A percentile compares a stretch with the other conserved stretches of the same genome.
Evolutionary conservation across 2,888 invertebrate genomes (phyloP).

Genomic region (Drosophila barbarae): DNA sequence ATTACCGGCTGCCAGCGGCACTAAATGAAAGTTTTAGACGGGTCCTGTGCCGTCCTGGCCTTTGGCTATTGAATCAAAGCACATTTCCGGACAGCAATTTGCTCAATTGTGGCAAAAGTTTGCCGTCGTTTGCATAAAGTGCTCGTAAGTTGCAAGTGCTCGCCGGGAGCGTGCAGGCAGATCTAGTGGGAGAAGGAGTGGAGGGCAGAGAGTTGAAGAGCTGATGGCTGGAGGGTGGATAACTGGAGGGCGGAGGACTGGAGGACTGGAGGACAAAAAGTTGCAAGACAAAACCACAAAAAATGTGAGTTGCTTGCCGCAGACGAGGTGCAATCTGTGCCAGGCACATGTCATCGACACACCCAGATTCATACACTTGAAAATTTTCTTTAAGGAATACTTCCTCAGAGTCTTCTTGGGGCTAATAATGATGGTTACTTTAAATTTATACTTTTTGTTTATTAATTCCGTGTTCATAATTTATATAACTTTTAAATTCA

Average conservation of each 20-base stretch:
- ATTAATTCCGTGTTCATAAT: too few relatives aligned
- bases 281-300: conserved; percentile 37
- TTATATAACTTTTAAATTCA: too few relatives aligned
- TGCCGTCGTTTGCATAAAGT: conserved; percentile 52
- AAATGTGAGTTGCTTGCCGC: conserved; percentile 31
- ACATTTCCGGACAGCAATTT: conserved; percentile 65
- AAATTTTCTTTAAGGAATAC: not conserved
- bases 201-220: not conserved
- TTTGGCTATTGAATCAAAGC: conserved; percentile 61
- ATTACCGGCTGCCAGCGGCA: conserved; percentile 49
- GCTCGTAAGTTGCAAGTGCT: conserved; percentile 41
- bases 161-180: conserved; percentile 13
- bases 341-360: conserved; percentile 65
- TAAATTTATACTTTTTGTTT: not conserved
- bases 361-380: conserved; percentile 20
- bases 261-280: conserved; percentile 24
- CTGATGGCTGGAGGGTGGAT: not conserved
- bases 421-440: too few relatives aligned
- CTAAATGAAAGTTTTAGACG: conserved; percentile 33
- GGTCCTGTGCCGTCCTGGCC: conserved; percentile 24
- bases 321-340: conserved; percentile 71
- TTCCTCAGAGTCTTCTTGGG: not conserved
- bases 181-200: not conserved
- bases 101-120: conserved; percentile 57
- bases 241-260: not conserved